Evolutionary conservation across 1,140 invertebrate genomes (phyloP).

Genomic region (Bombus impatiens): DNA sequence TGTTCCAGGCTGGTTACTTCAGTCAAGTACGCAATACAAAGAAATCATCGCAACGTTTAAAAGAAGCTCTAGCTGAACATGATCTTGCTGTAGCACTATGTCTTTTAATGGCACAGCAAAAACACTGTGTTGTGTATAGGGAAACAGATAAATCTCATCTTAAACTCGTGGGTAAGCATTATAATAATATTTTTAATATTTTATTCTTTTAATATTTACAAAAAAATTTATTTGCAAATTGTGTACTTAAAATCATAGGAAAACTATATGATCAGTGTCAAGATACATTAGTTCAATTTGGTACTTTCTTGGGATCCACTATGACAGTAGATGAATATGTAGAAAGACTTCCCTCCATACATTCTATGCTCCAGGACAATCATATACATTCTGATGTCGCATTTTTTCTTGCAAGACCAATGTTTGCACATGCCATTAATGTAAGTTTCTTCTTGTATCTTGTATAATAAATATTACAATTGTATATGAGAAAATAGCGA

Average conservation of each 20-base stretch:
- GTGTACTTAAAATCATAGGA: slow-evolving; percentile 63
- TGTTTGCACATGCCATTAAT: slow-evolving; percentile 94
- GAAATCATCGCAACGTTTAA: slow-evolving; percentile 96
- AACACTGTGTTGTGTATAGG: slow-evolving; percentile 95
- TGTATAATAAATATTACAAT: not conserved
- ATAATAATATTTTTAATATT: not conserved
- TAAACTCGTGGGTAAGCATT: slow-evolving; percentile 90
- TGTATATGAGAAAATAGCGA: not conserved
- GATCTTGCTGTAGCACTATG: slow-evolving; percentile 96
- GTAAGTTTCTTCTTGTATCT: slow-evolving; percentile 83
- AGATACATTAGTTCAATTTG: slow-evolving; percentile 98
- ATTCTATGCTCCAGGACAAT: slow-evolving; percentile 95
- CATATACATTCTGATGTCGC: slow-evolving; percentile 97
- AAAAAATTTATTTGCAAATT: not conserved
- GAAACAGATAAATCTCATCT: slow-evolving; percentile 94
- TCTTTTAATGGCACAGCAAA: slow-evolving; percentile 97
- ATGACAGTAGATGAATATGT: slow-evolving; percentile 97
- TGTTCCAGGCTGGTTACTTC: slow-evolving; percentile 93
- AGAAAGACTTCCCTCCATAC: slow-evolving; percentile 93
- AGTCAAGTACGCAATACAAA: slow-evolving; percentile 98
- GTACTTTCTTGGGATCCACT: slow-evolving; percentile 96
- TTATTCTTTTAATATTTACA: slow-evolving; percentile 41
- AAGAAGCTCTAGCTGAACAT: slow-evolving; percentile 96
- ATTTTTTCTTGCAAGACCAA: slow-evolving; percentile 96
- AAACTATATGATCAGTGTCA: slow-evolving; percentile 95